Evolutionary conservation across 2,113 vertebrate species (phyloP), one percentile per base, ranked within the genome.

Genomic region (Nyctereutes procyonoides): DNA sequence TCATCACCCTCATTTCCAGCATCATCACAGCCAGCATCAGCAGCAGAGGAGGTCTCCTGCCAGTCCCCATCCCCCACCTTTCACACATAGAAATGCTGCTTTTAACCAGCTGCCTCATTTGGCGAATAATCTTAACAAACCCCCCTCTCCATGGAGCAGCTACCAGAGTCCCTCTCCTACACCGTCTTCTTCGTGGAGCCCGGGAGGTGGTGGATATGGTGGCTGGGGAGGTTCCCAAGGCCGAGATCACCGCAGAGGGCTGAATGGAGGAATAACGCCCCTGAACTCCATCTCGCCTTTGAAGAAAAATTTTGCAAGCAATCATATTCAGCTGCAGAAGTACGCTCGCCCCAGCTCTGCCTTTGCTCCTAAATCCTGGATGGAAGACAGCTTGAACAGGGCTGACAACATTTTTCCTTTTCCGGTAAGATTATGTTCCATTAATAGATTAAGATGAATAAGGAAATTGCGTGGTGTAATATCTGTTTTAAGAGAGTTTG

Each of bases 261-360:
- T 99, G 30, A 99, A 99, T 4, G 99, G 99, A 98, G 99, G 99
- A 28, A 99, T 99, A 98, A 99, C 99, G 0, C 99, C 99, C 95
- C 99, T 99, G 92, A 99, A 99, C 98, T 99, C 99, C 92, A 99
- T 99, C 98, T 99, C 99, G 0, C 99, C 99, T 56, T 98, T 99
- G 93, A 99, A 99, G 99, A 99, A 99, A 97, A 99, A 99, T 98
- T 99, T 99, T 97, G 99, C 99, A 90, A 99, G 99, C 98, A 99
- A 99, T 99, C 99, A 99, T 98, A 99, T 99, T 97, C 99, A 99
- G 96, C 99, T 99, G 53, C 99, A 99, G 99, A 99, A 99, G 98
- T 99, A 99, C 16, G 98, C 99, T 95, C 99, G 99, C 96, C 99
- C 99, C 98, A 99, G 98, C 98, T 99, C 99, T 53, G 99, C 99